These are phyloP conservation scores for Centropus bengalensis DNA, from an alignment of 2,113 vertebrate genomes.

Conservation along the genomic window DNA sequence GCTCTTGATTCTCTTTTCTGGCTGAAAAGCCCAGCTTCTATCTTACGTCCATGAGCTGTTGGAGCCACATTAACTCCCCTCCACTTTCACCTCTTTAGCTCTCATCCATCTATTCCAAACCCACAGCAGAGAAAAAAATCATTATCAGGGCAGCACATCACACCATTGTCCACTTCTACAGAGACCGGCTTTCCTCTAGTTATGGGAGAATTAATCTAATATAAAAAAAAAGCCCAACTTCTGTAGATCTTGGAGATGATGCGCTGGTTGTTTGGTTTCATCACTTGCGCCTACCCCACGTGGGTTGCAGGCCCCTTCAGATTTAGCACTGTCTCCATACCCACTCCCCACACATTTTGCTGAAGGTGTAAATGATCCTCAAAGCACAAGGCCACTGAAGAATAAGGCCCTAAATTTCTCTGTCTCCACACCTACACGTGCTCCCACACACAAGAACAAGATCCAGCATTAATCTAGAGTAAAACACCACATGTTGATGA, in stretches of 20 bases:
- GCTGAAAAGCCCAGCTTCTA: neutral
- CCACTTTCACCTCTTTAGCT: neutral
- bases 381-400: slow-evolving; percentile 51
- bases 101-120: neutral
- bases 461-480: slow-evolving; percentile 49
- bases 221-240: neutral
- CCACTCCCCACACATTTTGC: slow-evolving; percentile 11
- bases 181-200: neutral
- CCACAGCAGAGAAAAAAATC: neutral
- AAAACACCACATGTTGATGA: slow-evolving; percentile 48
- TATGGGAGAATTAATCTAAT: slow-evolving; percentile 4
- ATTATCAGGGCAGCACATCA: neutral
- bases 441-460: slow-evolving; percentile 57
- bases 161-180: neutral
- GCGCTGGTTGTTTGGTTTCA: neutral
- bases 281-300: neutral
- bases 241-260: slow-evolving; percentile 3
- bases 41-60: neutral
- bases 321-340: slow-evolving; percentile 62
- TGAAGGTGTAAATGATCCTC: slow-evolving; percentile 57
- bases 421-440: slow-evolving; percentile 55
- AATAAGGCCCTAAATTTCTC: slow-evolving; percentile 58
- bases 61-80: neutral
- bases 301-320: slow-evolving; percentile 53
- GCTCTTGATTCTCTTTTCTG: neutral